Conservation (phyloP, 2,113 vertebrate species). For the Heptranchias perlo region DNA sequence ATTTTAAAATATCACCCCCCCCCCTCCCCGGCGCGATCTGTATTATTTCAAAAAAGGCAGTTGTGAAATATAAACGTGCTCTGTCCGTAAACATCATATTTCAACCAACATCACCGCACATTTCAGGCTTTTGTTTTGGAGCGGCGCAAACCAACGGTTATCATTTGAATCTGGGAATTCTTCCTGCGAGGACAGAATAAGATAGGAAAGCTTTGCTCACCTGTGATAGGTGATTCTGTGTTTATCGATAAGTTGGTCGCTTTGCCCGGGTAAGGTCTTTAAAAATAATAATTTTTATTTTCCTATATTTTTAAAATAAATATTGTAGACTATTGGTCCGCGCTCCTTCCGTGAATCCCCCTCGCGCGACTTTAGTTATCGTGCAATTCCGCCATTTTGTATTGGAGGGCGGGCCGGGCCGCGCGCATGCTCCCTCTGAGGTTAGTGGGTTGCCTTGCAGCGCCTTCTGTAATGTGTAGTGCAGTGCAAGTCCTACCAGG, state of each 20-base stretch:
- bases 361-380: background rate
- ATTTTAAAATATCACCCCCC: background rate
- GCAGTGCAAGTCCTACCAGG: background rate
- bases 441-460: background rate
- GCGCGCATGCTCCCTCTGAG: background rate
- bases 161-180: background rate
- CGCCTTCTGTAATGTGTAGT: background rate
- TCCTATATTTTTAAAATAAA: background rate
- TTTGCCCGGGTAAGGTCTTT: background rate
- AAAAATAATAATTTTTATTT: background rate
- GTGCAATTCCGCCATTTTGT: slow-evolving; percentile 9
- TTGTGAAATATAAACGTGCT: background rate
- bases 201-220: background rate
- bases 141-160: background rate
- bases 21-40: background rate
- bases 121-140: background rate
- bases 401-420: background rate
- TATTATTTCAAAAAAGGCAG: background rate
- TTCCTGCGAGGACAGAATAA: background rate
- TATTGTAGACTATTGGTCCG: no score
- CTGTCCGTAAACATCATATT: no score
- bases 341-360: background rate
- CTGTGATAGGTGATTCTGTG: background rate
- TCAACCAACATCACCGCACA: background rate
- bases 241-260: background rate